Evolutionary conservation across 2,888 invertebrate species (phyloP).

Genomic region (Synergus gifuensis): DNA sequence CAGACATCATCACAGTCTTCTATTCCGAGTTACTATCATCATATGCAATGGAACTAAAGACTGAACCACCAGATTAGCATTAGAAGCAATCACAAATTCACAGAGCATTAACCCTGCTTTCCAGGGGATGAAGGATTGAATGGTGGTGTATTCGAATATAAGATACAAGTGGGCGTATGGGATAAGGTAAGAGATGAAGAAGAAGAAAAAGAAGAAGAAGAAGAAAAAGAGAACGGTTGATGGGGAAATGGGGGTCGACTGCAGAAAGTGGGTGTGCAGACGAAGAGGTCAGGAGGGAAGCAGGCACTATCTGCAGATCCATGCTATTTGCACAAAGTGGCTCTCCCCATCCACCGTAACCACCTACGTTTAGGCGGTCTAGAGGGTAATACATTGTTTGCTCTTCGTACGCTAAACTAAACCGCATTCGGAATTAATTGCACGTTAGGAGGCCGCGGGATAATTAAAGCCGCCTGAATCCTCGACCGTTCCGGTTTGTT

Average conservation of each 20-base stretch:
- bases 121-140: slow-evolving; percentile 48
- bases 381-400: slow-evolving; percentile 73
- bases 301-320: slow-evolving; percentile 71
- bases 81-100: slow-evolving; percentile 69
- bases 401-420: slow-evolving; percentile 74
- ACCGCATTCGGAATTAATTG: slow-evolving; percentile 75
- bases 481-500: slow-evolving; percentile 61
- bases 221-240: slow-evolving; percentile 10
- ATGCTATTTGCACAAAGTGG: slow-evolving; percentile 73
- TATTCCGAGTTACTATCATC: not conserved
- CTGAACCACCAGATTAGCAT: slow-evolving; percentile 60
- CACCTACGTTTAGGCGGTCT: slow-evolving; percentile 70
- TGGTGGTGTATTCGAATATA: slow-evolving; percentile 29
- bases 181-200: slow-evolving; percentile 56
- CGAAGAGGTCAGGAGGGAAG: slow-evolving; percentile 56
- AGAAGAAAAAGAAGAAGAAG: slow-evolving; percentile 43
- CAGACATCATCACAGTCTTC: not conserved
- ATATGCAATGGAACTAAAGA: not conserved
- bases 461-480: slow-evolving; percentile 72
- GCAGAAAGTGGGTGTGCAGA: slow-evolving; percentile 46
- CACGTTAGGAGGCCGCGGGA: slow-evolving; percentile 72
- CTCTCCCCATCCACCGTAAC: slow-evolving; percentile 66
- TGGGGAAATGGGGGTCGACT: slow-evolving; percentile 49
- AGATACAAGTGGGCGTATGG: slow-evolving; percentile 47
- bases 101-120: slow-evolving; percentile 66